phyloP scores from a whole-genome alignment of 2,888 invertebrate genomes.

The Antheraea yamamai region DNA sequence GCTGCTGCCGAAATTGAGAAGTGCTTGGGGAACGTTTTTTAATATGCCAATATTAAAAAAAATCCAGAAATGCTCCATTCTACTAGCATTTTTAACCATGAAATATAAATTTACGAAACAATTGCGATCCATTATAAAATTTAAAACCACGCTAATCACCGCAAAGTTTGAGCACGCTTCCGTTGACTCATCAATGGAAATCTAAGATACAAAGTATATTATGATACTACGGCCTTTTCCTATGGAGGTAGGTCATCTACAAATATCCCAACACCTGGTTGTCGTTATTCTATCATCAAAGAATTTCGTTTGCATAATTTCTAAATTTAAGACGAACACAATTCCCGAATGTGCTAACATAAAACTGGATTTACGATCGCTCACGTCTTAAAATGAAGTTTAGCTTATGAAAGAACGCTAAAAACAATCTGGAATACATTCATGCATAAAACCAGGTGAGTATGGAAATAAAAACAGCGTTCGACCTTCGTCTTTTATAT shows the following conservation, averaged over 20 bases:
- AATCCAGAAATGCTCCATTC: not conserved
- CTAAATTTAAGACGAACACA: conserved; percentile 61
- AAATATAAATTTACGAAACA: not conserved
- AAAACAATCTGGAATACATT: conserved; percentile 66
- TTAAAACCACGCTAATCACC: not conserved
- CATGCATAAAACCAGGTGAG: conserved; percentile 69
- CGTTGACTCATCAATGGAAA: not conserved
- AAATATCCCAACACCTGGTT: conserved; percentile 14
- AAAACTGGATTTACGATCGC: conserved; percentile 67
- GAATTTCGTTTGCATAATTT: conserved; percentile 52
- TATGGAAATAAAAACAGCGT: conserved; percentile 59
- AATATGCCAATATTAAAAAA: too few relatives aligned
- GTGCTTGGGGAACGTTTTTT: not conserved
- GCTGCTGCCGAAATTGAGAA: not conserved
- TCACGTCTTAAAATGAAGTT: conserved; percentile 63
- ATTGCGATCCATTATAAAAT: not conserved
- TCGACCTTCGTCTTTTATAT: conserved; percentile 64
- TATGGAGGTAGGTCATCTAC: conserved; percentile 1
- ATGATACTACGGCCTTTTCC: not conserved
- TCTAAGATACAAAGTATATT: not conserved
- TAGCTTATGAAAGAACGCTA: conserved; percentile 71
- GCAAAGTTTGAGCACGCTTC: not conserved
- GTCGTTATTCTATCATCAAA: conserved; percentile 20
- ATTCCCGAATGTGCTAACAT: conserved; percentile 66
- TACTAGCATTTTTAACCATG: not conserved